Conservation (phyloP, 2,113 vertebrate species). For the Mirounga angustirostris region DNA sequence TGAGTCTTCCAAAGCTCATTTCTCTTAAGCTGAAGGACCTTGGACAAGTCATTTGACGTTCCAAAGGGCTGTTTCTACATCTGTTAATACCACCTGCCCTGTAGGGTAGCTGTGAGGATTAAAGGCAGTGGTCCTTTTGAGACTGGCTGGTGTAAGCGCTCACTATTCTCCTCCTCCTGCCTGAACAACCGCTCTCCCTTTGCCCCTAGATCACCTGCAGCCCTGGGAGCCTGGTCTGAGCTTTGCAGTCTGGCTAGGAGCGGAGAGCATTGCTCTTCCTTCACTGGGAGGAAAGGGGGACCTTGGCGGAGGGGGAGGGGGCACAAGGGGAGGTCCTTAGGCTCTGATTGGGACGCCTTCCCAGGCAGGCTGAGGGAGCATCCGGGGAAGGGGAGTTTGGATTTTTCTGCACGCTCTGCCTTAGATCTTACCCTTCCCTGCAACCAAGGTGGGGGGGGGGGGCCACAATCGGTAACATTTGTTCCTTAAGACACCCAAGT, state of each 20-base stretch:
- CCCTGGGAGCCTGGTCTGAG: neutral
- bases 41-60: neutral
- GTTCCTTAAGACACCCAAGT: neutral
- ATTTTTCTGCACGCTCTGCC: neutral
- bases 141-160: neutral
- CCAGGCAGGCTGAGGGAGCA: too few relatives aligned
- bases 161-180: neutral
- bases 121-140: neutral
- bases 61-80: neutral
- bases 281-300: rapidly evolving
- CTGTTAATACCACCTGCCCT: neutral
- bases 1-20: neutral
- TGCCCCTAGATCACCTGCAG: neutral
- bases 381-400: neutral
- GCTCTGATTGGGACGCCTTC: neutral
- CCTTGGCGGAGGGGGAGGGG: too few relatives aligned
- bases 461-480: neutral
- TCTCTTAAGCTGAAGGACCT: neutral
- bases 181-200: neutral
- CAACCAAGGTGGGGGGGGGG: neutral
- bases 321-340: neutral
- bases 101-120: neutral
- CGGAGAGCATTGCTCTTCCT: neutral
- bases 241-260: neutral
- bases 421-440: neutral